A percentile compares a stretch with the other conserved stretches of the same genome.
phyloP scores from a whole-genome alignment of 2,797 vertebrate species.

The Alcedo atthis region DNA sequence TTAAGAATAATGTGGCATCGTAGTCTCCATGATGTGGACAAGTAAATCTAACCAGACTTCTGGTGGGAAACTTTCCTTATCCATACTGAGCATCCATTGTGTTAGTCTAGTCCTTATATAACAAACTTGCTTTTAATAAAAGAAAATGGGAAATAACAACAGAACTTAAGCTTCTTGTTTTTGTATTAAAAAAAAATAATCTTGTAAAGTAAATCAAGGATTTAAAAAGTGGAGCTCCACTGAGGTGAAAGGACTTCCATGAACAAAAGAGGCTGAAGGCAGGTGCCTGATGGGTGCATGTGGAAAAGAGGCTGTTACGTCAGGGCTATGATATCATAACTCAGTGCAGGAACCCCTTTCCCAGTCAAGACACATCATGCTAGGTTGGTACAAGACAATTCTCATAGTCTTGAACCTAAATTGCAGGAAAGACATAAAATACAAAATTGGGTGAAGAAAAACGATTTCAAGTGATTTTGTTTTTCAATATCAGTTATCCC shows the following conservation, averaged over 20 bases:
- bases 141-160: not conserved
- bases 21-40: not conserved
- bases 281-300: rapidly evolving
- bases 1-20: not conserved
- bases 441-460: rapidly evolving
- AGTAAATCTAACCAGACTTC: not conserved
- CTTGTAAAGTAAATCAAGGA: not conserved
- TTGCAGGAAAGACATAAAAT: not conserved
- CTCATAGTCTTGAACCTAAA: not conserved
- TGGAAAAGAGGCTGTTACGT: rapidly evolving
- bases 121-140: not conserved
- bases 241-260: too few species aligned
- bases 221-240: not conserved
- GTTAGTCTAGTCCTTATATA: not conserved
- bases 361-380: not conserved
- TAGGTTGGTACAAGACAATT: not conserved
- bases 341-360: not conserved
- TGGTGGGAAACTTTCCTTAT: not conserved
- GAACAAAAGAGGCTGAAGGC: not conserved
- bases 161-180: not conserved
- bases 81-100: not conserved
- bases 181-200: not conserved
- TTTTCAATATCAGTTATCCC: not conserved
- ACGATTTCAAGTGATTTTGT: not conserved
- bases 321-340: rapidly evolving